Base-by-base conservation (phyloP, 2,888 invertebrate species). In the Peribatodes rhomboidaria region DNA sequence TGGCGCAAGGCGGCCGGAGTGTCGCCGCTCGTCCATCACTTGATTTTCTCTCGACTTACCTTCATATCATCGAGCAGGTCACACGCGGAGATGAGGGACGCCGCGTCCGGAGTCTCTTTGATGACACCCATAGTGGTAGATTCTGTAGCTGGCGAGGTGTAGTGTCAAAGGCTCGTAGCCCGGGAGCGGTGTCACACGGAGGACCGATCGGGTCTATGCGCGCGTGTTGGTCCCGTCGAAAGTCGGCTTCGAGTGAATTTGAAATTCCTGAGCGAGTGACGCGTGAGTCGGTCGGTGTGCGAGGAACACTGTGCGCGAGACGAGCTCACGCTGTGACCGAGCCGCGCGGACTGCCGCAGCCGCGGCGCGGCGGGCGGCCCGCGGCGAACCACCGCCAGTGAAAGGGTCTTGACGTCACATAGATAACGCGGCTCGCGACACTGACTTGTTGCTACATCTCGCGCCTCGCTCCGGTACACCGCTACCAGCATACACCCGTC, bases 31-130 rank as follows among this genome's bases (percentile, higher is more conserved):
- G 18, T 37, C 31, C 37, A 27, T 65, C 65, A 65, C 65, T 60
- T 65, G 65, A 65, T 56, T 50, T 18, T 44, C 27, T 50, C 56
- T 72, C 71, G 83, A 85, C 90, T 89, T 84, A 93, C 92, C 92
- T 89, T 89, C 90, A 92, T 90, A 67, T 93, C 92, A 76, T 93
- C 93, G 85, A 93, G 90, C 86, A 92, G 80, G 70, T 93, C 93
- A 74, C 92, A 92, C 41, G 78, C 92, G 55, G 93, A 92, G 83
- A 90, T 87, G 69, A 92, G 86, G 75, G 87, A 86, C 70, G 86
- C 86, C 75, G 91, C 84, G 82, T 93, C 92, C 68, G 90, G 86
- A 75, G 84, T 85, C 83, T 92, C 82, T 88, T 92, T 92, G 61
- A 92, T 92, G 68, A 93, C 91, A 78, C 92, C 92, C 92, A 93